phyloP scores from a whole-genome alignment of 2,888 invertebrate genomes.

The Idaea straminata region DNA sequence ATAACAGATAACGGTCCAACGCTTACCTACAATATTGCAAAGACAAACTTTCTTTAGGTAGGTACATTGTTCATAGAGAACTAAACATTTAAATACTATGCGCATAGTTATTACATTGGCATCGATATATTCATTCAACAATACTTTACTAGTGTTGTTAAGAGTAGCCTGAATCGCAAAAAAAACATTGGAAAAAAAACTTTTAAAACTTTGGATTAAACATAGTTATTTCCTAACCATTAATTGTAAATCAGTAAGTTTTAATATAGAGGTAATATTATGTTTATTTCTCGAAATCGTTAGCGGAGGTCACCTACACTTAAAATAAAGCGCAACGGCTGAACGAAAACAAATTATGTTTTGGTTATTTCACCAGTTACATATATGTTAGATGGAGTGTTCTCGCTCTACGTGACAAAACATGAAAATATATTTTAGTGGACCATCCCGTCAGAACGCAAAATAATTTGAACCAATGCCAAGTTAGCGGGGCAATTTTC shows the following conservation, averaged over 20 bases:
- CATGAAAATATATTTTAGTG: conserved; percentile 54
- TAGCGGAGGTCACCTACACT: neutral
- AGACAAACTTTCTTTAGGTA: no score
- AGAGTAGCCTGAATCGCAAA: no score
- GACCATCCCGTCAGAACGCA: conserved; percentile 55
- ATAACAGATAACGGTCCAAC: no score
- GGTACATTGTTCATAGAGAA: no score
- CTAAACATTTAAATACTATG: no score
- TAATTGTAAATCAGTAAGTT: neutral
- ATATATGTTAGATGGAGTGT: conserved; percentile 19
- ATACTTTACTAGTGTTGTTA: no score
- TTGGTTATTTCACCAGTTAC: conserved; percentile 5
- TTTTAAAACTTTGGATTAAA: no score
- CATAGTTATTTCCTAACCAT: neutral
- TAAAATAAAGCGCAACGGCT: neutral
- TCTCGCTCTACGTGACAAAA: conserved; percentile 39
- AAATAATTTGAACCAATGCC: conserved; percentile 64
- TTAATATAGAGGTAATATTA: neutral
- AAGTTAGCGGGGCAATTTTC: conserved; percentile 56
- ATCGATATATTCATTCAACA: no score
- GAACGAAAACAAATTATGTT: neutral
- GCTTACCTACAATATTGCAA: no score
- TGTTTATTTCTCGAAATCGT: no score
- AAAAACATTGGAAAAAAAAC: no score
- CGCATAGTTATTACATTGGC: no score